Evolutionary conservation across 2,113 vertebrate genomes (phyloP), one percentile per base, ranked within the genome.

Genomic region (Perca fluviatilis): DNA sequence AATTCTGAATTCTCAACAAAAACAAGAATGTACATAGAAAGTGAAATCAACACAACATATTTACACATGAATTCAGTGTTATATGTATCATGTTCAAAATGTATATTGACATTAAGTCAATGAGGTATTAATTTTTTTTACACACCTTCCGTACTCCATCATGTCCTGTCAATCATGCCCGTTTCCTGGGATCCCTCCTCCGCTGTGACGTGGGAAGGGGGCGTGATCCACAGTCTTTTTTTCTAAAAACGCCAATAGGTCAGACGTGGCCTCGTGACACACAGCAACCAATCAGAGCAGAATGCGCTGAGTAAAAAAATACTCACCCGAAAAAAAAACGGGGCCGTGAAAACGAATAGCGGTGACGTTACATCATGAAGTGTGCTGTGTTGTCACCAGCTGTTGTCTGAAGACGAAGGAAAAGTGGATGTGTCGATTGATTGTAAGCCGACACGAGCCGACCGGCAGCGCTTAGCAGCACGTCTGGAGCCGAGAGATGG

Each of bases 301-400:
- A 90, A 23, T 51, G 72, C 81, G 82, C 70, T 27, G 90, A 84
- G 68, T 11, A 79, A 69, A 65, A 56, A 43, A 43, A 43, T 40
- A 30, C 46, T n/a, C 67, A n/a, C 14, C 30, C 23, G 18, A 57
- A 30, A 30, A 33, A 43, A 74, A 30, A 15, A 47, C 21, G 83
- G 63, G 56, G 76, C 70, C 47, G 83, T 50, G 75, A 51, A 77
- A 80, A 36, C 81, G 77, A 68, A 5, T 18, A 36, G 27, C 65
- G 81, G 79, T 93, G 94, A 95, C 93, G 95, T 86, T 72, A 63
- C 58, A 50, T 65, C 49, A 60, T 68, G 91, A 87, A 67, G 83
- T 12, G 58, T 75, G 87, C 88, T 33, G 88, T 91, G 90, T 90
- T 94, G 89, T 94, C 90, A 84, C 79, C 94, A 91, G 94, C 93